phyloP scores from a whole-genome alignment of 2,797 vertebrate genomes.

The Streptopelia turtur region DNA sequence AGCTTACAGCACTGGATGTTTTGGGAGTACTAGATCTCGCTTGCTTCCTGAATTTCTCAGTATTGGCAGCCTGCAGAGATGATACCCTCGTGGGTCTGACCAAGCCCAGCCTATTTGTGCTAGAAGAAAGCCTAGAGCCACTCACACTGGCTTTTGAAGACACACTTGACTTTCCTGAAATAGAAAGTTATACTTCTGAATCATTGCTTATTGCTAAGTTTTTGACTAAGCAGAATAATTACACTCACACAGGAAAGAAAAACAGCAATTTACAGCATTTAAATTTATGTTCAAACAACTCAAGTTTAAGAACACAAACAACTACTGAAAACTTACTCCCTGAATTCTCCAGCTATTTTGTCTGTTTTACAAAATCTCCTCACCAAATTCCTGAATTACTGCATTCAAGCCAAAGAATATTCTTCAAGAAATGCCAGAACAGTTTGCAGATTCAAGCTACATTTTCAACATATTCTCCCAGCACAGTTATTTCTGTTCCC shows the following conservation, averaged over 20 bases:
- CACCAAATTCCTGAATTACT: not conserved
- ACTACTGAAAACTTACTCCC: not conserved
- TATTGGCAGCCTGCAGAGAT: conserved; percentile 56
- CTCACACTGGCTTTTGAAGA: conserved; percentile 67
- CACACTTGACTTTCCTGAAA: conserved; percentile 54
- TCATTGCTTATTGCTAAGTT: not conserved
- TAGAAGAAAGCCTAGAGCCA: conserved; percentile 36
- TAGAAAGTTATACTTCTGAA: conserved; percentile 12
- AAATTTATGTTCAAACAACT: not conserved
- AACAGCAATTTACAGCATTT: not conserved
- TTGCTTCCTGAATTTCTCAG: conserved; percentile 41
- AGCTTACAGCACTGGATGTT: not conserved
- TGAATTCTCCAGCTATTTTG: not conserved
- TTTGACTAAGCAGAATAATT: not conserved
- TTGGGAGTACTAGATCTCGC: conserved; percentile 38
- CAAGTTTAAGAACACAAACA: not conserved
- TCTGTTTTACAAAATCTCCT: not conserved
- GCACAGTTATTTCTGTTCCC: not conserved
- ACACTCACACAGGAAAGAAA: not conserved
- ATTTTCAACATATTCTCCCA: not conserved
- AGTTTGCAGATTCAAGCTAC: not conserved
- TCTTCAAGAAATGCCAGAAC: not conserved
- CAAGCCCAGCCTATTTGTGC: conserved; percentile 40
- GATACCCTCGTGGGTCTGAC: conserved; percentile 39
- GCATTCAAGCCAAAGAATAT: not conserved